Conservation (phyloP, 2,888 invertebrate genomes). For the Digitonthophagus gazella region DNA sequence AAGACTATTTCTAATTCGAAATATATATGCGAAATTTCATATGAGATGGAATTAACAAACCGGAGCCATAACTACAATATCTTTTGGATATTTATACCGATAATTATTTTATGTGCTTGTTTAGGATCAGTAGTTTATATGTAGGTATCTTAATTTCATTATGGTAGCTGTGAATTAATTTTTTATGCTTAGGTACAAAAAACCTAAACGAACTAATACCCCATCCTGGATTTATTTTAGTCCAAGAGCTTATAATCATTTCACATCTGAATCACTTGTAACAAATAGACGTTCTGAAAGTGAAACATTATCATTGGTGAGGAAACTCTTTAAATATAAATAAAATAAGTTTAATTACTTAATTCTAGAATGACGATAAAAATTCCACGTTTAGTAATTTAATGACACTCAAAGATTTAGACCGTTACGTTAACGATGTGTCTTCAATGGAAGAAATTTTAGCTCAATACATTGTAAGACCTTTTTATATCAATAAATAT, state of each 20-base stretch:
- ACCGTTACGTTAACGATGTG: conserved; percentile 46
- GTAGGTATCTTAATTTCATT: not conserved
- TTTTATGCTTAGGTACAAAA: not conserved
- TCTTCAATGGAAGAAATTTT: conserved; percentile 35
- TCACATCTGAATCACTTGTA: too few species aligned
- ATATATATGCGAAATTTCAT: too few species aligned
- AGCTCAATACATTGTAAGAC: not conserved
- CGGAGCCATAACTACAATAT: not conserved
- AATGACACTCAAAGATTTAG: conserved; percentile 45
- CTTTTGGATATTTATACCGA: not conserved
- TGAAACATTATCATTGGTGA: not conserved
- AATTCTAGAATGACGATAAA: not conserved
- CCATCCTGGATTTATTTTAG: too few species aligned
- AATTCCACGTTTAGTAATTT: not conserved
- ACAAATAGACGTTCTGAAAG: not conserved
- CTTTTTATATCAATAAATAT: too few species aligned
- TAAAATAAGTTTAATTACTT: not conserved
- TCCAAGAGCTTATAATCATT: too few species aligned
- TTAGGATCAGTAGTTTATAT: not conserved
- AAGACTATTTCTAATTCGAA: too few species aligned
- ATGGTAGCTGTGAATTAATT: not conserved
- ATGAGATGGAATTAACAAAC: too few species aligned
- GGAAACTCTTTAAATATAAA: too few species aligned
- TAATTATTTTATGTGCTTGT: not conserved
- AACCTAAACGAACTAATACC: not conserved